Evolutionary conservation across 1,140 invertebrate genomes (phyloP).

Genomic region (Drosophila orena): DNA sequence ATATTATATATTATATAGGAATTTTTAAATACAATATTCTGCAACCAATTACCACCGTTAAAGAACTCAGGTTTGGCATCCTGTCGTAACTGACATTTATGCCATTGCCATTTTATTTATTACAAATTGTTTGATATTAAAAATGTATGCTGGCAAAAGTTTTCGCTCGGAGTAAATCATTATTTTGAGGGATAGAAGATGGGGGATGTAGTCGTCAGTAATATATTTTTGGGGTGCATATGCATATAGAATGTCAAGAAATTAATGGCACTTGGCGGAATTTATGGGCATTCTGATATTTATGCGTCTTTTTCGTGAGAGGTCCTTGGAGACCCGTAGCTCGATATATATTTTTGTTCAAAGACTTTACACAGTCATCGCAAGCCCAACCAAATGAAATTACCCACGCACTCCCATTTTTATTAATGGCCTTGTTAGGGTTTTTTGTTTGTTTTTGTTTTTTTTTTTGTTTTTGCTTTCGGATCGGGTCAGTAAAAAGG

Average conservation of each 20-base stretch:
- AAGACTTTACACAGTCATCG: constrained; percentile 20
- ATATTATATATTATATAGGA: too few species aligned
- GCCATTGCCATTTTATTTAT: constrained; percentile 71
- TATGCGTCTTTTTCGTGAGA: constrained; percentile 39
- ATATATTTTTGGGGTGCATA: constrained; percentile 8
- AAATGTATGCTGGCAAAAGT: constrained; percentile 58
- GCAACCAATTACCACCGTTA: neutral
- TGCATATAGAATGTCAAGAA: constrained; percentile 72
- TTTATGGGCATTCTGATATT: constrained; percentile 70
- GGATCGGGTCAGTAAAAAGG: constrained; percentile 27
- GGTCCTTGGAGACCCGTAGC: constrained; percentile 28
- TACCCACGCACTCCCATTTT: constrained; percentile 1
- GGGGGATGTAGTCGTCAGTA: neutral
- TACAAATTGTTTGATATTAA: constrained; percentile 81
- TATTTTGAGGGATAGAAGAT: constrained; percentile 9
- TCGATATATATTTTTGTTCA: constrained; percentile 28
- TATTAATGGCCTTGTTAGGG: constrained; percentile 46
- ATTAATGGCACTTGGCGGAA: constrained; percentile 75
- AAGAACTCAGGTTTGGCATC: constrained; percentile 23
- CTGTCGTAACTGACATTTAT: constrained; percentile 68
- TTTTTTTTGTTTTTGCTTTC: constrained; percentile 2
- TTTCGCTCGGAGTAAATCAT: constrained; percentile 67
- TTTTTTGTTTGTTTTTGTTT: constrained; percentile 27
- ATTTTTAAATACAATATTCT: neutral
- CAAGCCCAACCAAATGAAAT: neutral